Conservation (phyloP, 2,113 vertebrate species). For the Chrysochloris asiatica region DNA sequence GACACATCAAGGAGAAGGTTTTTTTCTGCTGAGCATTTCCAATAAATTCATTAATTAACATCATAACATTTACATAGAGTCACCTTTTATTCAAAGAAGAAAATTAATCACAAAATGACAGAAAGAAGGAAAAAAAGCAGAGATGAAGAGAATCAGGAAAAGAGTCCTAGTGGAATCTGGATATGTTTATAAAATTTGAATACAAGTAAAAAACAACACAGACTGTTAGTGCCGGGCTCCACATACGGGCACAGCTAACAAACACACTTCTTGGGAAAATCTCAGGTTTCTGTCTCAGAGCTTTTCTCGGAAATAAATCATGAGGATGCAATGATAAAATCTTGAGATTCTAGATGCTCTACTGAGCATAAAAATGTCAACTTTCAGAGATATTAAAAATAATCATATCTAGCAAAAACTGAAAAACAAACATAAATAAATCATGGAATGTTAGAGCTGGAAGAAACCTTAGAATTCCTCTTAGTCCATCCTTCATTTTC, state of each 20-base stretch:
- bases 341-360: slow-evolving; percentile 34
- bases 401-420: not conserved
- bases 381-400: slow-evolving; percentile 12
- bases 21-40: slow-evolving; percentile 24
- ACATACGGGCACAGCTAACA: not conserved
- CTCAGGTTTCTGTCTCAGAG: slow-evolving; percentile 35
- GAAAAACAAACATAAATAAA: slow-evolving; percentile 20
- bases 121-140: not conserved
- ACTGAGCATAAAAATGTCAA: slow-evolving; percentile 42
- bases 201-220: not conserved
- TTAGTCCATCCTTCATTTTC: not conserved
- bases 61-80: not conserved
- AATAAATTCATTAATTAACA: not conserved
- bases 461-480: not conserved
- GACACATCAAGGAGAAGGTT: not conserved
- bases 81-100: not conserved
- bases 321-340: slow-evolving; percentile 48
- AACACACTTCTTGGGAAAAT: not conserved
- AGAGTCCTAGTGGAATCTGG: not conserved
- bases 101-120: slow-evolving; percentile 6
- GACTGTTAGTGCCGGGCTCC: not conserved
- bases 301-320: slow-evolving; percentile 59
- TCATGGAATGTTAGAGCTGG: not conserved
- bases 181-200: not conserved
- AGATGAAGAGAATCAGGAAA: not conserved